These are phyloP conservation scores for Timema cristinae DNA, from an alignment of 2,888 invertebrate species.

Conservation along the genomic window DNA sequence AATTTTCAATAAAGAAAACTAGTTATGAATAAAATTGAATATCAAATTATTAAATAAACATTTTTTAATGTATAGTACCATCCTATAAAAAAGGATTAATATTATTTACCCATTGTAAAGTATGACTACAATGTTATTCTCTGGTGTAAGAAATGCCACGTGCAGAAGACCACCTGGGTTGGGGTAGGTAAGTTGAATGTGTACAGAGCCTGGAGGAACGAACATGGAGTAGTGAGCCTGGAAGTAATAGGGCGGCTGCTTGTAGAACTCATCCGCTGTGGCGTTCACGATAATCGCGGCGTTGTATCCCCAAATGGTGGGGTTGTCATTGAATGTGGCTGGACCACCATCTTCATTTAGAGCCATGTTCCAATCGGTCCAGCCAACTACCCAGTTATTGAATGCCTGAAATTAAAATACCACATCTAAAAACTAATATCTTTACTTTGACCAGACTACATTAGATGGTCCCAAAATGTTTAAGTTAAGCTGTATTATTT, in stretches of 20 bases:
- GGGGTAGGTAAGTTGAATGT: background rate
- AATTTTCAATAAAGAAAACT: too few relatives aligned
- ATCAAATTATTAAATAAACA: too few relatives aligned
- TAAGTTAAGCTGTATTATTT: too few relatives aligned
- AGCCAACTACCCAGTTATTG: slow-evolving; percentile 14
- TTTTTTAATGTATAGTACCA: too few relatives aligned
- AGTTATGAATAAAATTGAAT: too few relatives aligned
- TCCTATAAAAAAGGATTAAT: too few relatives aligned
- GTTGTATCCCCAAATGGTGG: background rate
- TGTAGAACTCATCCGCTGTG: slow-evolving; percentile 13
- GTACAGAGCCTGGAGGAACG: slow-evolving; percentile 9
- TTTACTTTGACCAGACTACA: too few relatives aligned
- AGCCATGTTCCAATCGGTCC: slow-evolving; percentile 12
- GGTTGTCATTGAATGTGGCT: slow-evolving; percentile 3
- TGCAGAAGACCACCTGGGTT: background rate
- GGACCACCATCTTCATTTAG: slow-evolving; percentile 1
- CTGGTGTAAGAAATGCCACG: slow-evolving; percentile 2
- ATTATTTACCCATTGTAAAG: background rate
- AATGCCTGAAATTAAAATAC: background rate
- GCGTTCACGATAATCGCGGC: slow-evolving; percentile 13
- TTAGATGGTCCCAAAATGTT: too few relatives aligned
- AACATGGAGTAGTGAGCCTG: slow-evolving; percentile 14
- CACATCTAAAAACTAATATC: too few relatives aligned
- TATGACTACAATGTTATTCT: background rate
- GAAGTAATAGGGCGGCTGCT: slow-evolving; percentile 12